Evolutionary conservation across 2,797 vertebrate species (phyloP).

Genomic region (Siniperca scherzeri): DNA sequence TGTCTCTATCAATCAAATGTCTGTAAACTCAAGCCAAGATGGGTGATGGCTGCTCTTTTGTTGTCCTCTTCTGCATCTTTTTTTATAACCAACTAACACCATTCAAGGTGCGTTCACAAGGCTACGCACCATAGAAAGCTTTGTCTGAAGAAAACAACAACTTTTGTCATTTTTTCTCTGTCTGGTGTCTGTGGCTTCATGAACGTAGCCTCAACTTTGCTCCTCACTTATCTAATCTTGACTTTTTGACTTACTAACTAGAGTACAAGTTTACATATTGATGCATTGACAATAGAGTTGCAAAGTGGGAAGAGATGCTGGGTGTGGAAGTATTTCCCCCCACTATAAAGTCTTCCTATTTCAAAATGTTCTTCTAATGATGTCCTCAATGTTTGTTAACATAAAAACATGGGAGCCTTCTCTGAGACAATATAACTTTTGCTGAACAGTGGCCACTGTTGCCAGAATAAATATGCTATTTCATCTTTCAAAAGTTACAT

Average conservation of each 20-base stretch:
- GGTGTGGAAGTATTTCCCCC: neutral
- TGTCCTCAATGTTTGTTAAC: neutral
- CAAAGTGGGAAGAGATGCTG: slow-evolving; percentile 46
- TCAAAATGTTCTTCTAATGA: neutral
- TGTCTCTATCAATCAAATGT: slow-evolving; percentile 42
- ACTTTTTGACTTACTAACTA: slow-evolving; percentile 49
- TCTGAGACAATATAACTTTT: neutral
- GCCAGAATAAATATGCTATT: neutral
- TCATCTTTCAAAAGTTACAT: neutral
- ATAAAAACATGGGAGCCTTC: neutral
- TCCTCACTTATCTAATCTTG: slow-evolving; percentile 48
- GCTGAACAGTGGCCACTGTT: neutral
- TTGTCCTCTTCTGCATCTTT: slow-evolving; percentile 67
- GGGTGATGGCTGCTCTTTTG: slow-evolving; percentile 68
- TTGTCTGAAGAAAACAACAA: slow-evolving; percentile 17
- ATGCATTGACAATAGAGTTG: slow-evolving; percentile 54
- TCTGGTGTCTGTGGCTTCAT: slow-evolving; percentile 70
- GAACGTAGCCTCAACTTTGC: slow-evolving; percentile 68
- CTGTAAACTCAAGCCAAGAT: slow-evolving; percentile 43
- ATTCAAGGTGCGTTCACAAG: slow-evolving; percentile 68
- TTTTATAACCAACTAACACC: slow-evolving; percentile 67
- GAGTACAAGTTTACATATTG: slow-evolving; percentile 24
- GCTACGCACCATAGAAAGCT: slow-evolving; percentile 46
- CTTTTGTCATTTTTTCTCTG: slow-evolving; percentile 16
- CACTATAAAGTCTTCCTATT: neutral